phyloP scores from a whole-genome alignment of 2,888 invertebrate species.

The Morpho achilles region DNA sequence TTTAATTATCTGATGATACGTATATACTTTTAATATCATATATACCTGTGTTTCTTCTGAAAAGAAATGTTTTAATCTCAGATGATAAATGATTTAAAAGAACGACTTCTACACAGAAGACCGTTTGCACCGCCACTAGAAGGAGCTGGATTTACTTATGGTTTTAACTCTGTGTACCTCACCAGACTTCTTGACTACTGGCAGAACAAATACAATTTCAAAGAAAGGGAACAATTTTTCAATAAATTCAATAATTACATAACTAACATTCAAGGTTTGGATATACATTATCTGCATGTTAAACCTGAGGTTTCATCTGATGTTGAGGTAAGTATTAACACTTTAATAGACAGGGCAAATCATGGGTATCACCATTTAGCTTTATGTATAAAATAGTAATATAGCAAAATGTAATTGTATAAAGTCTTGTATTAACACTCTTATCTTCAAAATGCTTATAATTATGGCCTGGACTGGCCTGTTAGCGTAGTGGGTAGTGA shows the following conservation, averaged over 20 bases:
- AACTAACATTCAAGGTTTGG: constrained; percentile 85
- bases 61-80: constrained; percentile 34
- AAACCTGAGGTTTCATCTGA: constrained; percentile 67
- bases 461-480: too few species aligned
- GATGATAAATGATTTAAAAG: constrained; percentile 74
- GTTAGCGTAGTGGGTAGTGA: too few species aligned
- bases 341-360: too few species aligned
- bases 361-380: too few species aligned
- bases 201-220: constrained; percentile 84
- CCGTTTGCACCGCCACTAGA: constrained; percentile 80
- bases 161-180: constrained; percentile 86
- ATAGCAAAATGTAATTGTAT: too few species aligned
- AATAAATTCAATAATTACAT: constrained; percentile 87
- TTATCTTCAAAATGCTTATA: too few species aligned
- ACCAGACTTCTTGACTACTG: constrained; percentile 86
- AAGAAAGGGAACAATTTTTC: constrained; percentile 82
- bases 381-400: too few species aligned
- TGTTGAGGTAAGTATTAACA: constrained; percentile 43
- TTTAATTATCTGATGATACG: too few species aligned
- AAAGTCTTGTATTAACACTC: too few species aligned
- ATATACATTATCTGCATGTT: constrained; percentile 87
- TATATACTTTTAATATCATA: too few species aligned
- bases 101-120: constrained; percentile 72
- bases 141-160: constrained; percentile 86
- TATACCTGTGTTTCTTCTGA: too few species aligned